Evolutionary conservation across 2,888 invertebrate genomes (phyloP), one percentile per base, ranked within the genome.

Genomic region (Pseudeuparius sepicola): DNA sequence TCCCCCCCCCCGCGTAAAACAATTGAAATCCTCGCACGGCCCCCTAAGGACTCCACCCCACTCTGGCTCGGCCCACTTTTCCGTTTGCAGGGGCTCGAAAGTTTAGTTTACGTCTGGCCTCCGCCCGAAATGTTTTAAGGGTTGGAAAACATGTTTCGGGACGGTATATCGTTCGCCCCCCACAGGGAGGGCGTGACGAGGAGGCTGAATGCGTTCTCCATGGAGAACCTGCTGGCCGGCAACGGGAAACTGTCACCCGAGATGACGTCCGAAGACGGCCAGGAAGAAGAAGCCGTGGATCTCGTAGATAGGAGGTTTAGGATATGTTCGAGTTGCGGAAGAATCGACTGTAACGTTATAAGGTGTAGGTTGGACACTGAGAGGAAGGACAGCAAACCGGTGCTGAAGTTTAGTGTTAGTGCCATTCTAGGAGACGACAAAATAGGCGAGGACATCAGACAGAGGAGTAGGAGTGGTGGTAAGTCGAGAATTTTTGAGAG

Each of bases 371-470:
- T 61, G 14, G 50, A 45, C 40, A 49, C 53, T 47, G 54, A 53
- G 29, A 40, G 44, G 12, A 61, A 61, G 36, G 61, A 61, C 47
- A 55, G 47, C 34, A 86, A 86, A 53, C 88, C 88, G 12, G 73
- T 85, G 55, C 69, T 89, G 51, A 89, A 89, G 64, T 90, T 90
- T 64, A 89, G 89, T 74, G 89, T 90, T 44, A 88, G 83, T 68
- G 89, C 89, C 27, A 90, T 90, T 50, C 67, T 90, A 51, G 87
- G 87, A 2, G 68, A 68, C 43, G 75, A 78, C 48, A 50, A 50
- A 32, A 41, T 44, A 11, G 46, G 47, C 24, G 47, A n/a, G n/a
- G n/a, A n/a, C n/a, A n/a, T n/a, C n/a, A n/a, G 42, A 20, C 46
- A 47, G 36, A 44, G 42, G 37, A 45, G 37, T 32, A 45, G 39